Conservation (phyloP, 2,113 vertebrate genomes). For the Mohoua ochrocephala region DNA sequence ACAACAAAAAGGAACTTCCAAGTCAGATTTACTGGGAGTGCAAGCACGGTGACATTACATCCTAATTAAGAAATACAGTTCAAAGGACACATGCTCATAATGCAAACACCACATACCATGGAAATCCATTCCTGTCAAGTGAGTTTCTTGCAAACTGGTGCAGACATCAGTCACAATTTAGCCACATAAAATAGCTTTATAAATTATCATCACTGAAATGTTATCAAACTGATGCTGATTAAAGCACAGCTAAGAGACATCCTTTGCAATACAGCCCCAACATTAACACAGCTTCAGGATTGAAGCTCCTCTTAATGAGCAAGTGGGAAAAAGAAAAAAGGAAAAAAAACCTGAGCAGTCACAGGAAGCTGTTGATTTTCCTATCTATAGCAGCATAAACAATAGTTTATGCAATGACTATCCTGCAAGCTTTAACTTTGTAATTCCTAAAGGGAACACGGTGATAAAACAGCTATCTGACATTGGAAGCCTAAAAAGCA, state of each 20-base stretch:
- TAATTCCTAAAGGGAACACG: neutral
- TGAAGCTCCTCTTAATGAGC: neutral
- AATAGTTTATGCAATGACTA: neutral
- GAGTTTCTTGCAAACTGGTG: neutral
- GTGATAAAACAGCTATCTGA: neutral
- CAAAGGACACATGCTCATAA: constrained; percentile 1
- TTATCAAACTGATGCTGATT: neutral
- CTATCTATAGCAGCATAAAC: neutral
- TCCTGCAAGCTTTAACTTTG: neutral
- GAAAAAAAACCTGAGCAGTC: neutral
- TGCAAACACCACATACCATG: neutral
- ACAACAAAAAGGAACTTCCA: neutral
- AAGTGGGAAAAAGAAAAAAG: neutral
- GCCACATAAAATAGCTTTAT: neutral
- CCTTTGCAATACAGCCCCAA: neutral
- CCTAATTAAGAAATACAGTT: constrained; percentile 25
- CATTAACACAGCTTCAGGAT: neutral
- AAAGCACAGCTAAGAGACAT: neutral
- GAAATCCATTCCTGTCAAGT: constrained; percentile 2
- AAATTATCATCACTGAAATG: neutral
- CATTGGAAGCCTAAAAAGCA: neutral
- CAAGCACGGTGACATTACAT: neutral
- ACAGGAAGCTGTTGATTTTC: neutral
- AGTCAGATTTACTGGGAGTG: neutral
- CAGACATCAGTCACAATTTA: neutral